Conservation (phyloP, 1,140 invertebrate species). For the Nylanderia fulva region DNA sequence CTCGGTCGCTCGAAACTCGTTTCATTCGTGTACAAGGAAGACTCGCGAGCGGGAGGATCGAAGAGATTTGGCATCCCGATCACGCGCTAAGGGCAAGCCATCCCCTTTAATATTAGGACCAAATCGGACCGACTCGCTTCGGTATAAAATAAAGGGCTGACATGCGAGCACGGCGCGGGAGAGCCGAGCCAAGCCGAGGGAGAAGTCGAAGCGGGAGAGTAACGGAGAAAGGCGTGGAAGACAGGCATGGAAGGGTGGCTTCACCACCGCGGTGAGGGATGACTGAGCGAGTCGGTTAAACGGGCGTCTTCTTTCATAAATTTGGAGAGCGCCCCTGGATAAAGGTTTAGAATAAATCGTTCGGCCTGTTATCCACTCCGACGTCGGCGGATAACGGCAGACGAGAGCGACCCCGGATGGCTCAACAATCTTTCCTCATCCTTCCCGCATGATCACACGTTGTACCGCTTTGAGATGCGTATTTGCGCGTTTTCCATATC, state of each 20-base stretch:
- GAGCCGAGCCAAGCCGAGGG: conserved; percentile 51
- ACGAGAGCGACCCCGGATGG: conserved; percentile 64
- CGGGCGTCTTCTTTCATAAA: conserved; percentile 86
- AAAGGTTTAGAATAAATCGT: conserved; percentile 86
- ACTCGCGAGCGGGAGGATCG: conserved; percentile 76
- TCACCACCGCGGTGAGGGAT: conserved; percentile 83
- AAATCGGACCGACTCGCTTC: conserved; percentile 78
- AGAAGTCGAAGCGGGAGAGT: conserved; percentile 61
- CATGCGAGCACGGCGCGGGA: conserved; percentile 80
- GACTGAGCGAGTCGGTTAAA: conserved; percentile 86
- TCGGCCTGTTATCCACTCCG: conserved; percentile 84
- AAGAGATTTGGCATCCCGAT: conserved; percentile 83
- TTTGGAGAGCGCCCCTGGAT: conserved; percentile 83
- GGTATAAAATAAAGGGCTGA: conserved; percentile 85
- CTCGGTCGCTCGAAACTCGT: conserved; percentile 54
- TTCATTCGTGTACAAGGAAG: conserved; percentile 77
- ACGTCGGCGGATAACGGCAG: conserved; percentile 81
- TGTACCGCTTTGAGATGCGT: conserved; percentile 26
- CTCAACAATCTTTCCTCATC: conserved; percentile 58
- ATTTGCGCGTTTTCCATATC: conserved; percentile 16
- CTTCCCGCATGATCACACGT: conserved; percentile 32
- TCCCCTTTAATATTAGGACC: conserved; percentile 85
- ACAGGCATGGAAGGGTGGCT: conserved; percentile 76
- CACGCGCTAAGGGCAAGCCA: conserved; percentile 82
- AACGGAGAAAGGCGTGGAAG: conserved; percentile 67